phyloP scores from a whole-genome alignment of 2,113 vertebrate genomes.

The Antidorcas marsupialis region DNA sequence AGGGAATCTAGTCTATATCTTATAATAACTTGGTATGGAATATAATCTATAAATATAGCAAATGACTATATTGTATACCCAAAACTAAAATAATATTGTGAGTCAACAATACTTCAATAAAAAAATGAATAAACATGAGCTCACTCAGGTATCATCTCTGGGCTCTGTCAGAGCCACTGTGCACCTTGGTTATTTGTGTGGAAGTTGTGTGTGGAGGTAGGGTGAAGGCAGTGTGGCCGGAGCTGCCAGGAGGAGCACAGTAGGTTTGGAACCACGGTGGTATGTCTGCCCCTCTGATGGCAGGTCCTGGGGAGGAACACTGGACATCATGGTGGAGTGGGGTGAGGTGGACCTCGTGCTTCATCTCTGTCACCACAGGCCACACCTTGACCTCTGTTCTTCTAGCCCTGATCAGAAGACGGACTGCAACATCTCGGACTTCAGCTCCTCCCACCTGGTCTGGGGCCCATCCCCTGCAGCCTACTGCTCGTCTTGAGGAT shows the following conservation, averaged over 20 bases:
- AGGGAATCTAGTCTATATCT: not conserved
- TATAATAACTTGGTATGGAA: not conserved
- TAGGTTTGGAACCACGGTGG: not conserved
- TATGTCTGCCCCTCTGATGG: not conserved
- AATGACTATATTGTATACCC: not conserved
- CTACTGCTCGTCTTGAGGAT: not conserved
- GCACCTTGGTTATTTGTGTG: not conserved
- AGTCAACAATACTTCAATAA: not conserved
- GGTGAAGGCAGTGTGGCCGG: not conserved
- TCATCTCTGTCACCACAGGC: not conserved
- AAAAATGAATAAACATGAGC: not conserved
- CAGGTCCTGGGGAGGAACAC: not conserved
- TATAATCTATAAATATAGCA: not conserved
- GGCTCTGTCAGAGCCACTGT: not conserved
- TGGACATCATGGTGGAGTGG: fast-evolving
- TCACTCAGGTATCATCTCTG: not conserved
- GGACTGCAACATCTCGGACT: not conserved
- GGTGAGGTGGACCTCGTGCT: no score
- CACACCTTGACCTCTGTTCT: not conserved
- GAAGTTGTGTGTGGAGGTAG: not conserved
- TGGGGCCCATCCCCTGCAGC: not conserved
- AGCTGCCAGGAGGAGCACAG: not conserved
- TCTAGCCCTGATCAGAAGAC: not conserved
- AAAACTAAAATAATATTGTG: not conserved
- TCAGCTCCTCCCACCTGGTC: not conserved